Evolutionary conservation across 2,888 invertebrate species (phyloP).

Genomic region (Drosophila picticornis): DNA sequence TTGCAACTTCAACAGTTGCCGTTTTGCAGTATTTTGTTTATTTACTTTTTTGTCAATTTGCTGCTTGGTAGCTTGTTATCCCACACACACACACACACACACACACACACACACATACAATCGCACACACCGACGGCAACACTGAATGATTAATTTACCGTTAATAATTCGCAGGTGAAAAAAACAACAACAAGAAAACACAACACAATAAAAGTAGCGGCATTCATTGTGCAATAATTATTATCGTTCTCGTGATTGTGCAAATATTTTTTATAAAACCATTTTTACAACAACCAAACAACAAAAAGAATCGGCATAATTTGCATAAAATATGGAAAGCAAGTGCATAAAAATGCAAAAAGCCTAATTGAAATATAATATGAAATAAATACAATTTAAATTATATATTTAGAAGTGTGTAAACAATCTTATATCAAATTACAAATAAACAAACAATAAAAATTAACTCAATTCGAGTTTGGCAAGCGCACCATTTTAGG

Average conservation of each 20-base stretch:
- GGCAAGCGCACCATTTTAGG: slow-evolving; percentile 32
- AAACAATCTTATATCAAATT: slow-evolving; percentile 30
- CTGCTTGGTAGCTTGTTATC: slow-evolving; percentile 59
- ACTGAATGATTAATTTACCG: slow-evolving; percentile 75
- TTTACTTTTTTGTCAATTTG: slow-evolving; percentile 72
- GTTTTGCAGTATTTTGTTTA: slow-evolving; percentile 64
- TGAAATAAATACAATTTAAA: slow-evolving; percentile 12
- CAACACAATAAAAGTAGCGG: slow-evolving; percentile 45
- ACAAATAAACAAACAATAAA: slow-evolving; percentile 10
- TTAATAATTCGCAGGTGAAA: slow-evolving; percentile 76
- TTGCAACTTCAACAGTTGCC: slow-evolving; percentile 70
- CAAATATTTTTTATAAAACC: slow-evolving; percentile 59
- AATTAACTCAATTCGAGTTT: slow-evolving; percentile 29
- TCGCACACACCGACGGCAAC: slow-evolving; percentile 8
- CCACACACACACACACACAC: slow-evolving; percentile 36
- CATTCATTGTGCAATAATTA: slow-evolving; percentile 67
- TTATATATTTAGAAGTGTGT: slow-evolving; percentile 8
- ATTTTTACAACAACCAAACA: slow-evolving; percentile 50
- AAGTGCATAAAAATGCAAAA: slow-evolving; percentile 21
- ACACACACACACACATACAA: slow-evolving; percentile 34
- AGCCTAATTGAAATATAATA: background rate
- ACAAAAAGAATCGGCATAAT: slow-evolving; percentile 14
- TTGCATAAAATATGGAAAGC: slow-evolving; percentile 8
- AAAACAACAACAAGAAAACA: slow-evolving; percentile 22
- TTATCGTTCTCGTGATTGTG: slow-evolving; percentile 47